These are phyloP conservation scores for Pelvicachromis taeniatus DNA, from an alignment of 2,113 vertebrate genomes.

Conservation along the genomic window DNA sequence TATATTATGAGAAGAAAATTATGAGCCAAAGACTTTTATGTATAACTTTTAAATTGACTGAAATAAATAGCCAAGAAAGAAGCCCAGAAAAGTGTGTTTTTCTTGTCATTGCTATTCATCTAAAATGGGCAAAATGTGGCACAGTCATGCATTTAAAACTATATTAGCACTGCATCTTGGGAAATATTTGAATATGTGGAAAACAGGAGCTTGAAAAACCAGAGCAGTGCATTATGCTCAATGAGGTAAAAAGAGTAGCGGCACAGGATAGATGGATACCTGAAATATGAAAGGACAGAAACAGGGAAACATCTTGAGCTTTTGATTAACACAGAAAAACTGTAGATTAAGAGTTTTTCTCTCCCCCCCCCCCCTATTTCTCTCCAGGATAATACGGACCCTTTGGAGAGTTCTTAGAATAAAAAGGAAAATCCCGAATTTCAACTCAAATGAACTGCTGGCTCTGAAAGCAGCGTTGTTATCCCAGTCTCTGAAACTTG, in stretches of 20 bases:
- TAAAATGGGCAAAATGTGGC: not conserved
- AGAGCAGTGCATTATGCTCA: not conserved
- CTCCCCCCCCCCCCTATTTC: conserved; percentile 5
- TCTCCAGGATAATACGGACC: conserved; percentile 39
- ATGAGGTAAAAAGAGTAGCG: conserved; percentile 9
- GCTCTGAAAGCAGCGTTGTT: conserved; percentile 64
- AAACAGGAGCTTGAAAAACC: conserved; percentile 4
- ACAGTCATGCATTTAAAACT: not conserved
- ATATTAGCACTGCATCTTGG: not conserved
- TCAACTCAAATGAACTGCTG: conserved; percentile 63
- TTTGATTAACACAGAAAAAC: conserved; percentile 53
- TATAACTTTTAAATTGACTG: not conserved
- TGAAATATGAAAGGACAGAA: conserved; percentile 19
- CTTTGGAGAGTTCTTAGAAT: conserved; percentile 39
- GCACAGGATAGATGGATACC: not conserved
- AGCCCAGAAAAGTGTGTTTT: fast-evolving
- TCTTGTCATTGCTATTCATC: not conserved
- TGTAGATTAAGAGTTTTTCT: conserved; percentile 40
- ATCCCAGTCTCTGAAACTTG: conserved; percentile 60
- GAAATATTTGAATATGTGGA: conserved; percentile 1
- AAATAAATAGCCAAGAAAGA: not conserved
- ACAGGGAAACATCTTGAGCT: conserved; percentile 31
- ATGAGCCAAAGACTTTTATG: not conserved
- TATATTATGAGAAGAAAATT: conserved; percentile 4
- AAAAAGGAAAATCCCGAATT: conserved; percentile 40